A percentile compares a stretch with the other conserved stretches of the same genome.
phyloP scores from a whole-genome alignment of 2,888 invertebrate genomes.

The Theodoxus fluviatilis region DNA sequence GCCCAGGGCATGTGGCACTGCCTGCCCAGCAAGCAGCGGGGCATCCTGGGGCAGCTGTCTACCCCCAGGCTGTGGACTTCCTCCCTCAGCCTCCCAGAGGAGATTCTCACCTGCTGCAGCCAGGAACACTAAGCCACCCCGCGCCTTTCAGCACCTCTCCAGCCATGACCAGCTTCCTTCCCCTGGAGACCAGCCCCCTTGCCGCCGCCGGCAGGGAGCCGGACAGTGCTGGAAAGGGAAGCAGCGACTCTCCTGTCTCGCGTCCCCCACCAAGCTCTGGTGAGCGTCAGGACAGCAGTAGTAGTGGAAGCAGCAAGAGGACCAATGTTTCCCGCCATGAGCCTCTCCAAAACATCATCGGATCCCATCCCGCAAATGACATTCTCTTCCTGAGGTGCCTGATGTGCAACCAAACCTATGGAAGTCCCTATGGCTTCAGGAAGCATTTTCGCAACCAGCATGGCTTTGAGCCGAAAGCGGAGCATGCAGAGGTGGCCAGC shows the following conservation, averaged over 20 bases:
- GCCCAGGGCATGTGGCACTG: too few relatives aligned
- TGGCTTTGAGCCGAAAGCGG: slow-evolving; percentile 60
- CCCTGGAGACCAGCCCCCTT: background rate
- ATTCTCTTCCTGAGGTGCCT: slow-evolving; percentile 60
- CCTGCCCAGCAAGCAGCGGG: too few relatives aligned
- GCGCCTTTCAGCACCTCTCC: background rate
- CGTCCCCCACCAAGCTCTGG: too few relatives aligned
- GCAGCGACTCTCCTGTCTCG: too few relatives aligned
- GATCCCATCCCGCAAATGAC: slow-evolving; percentile 57
- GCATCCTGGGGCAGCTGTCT: too few relatives aligned
- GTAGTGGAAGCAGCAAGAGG: slow-evolving; percentile 20
- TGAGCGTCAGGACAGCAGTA: slow-evolving; percentile 5
- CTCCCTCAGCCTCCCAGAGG: too few relatives aligned
- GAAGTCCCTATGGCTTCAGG: slow-evolving; percentile 60
- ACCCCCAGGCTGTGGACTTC: too few relatives aligned
- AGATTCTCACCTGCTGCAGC: too few relatives aligned
- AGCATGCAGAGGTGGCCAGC: slow-evolving; percentile 60
- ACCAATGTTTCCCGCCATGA: slow-evolving; percentile 54
- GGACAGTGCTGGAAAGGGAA: too few relatives aligned
- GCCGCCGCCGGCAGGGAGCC: background rate
- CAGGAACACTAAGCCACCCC: too few relatives aligned
- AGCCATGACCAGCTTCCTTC: background rate
- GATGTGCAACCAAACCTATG: slow-evolving; percentile 58
- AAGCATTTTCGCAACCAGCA: slow-evolving; percentile 63
- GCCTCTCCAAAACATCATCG: slow-evolving; percentile 58